phyloP scores from a whole-genome alignment of 2,113 vertebrate genomes.

The pig (Sus scrofa) region T2T-Sscrofa CM000824.6:67576001-67576500 shows the following conservation, averaged over 20 bases:
- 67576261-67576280: not conserved
- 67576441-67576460: slow-evolving; percentile 23
- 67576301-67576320: not conserved
- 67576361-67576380: not conserved
- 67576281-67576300: not conserved
- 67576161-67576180: no score
- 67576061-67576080: no score
- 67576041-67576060: no score
- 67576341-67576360: not conserved
- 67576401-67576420: not conserved
- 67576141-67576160: no score
- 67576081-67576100: no score
- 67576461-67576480: not conserved
- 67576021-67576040: no score
- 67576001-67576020: not conserved
- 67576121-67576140: no score
- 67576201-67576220: no score
- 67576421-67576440: not conserved
- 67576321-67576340: not conserved
- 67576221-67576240: no score
- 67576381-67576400: not conserved
- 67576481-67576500: not conserved
- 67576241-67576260: not conserved
- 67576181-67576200: no score
- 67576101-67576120: no score